These are phyloP conservation scores for Xerus rutilus DNA, from an alignment of 2,797 vertebrate species.

Conservation along the genomic window DNA sequence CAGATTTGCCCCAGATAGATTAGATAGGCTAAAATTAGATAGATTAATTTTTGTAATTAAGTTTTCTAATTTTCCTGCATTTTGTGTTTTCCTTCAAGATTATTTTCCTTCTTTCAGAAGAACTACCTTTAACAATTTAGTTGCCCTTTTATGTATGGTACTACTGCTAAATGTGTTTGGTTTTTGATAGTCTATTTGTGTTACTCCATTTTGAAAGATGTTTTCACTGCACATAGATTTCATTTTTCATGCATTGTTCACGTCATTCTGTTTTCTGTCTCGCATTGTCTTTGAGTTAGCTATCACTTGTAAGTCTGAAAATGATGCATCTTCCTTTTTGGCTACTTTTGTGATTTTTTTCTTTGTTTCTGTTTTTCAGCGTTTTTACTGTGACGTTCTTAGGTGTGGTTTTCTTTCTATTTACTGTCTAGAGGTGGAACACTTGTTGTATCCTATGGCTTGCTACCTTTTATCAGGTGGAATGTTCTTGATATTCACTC, in stretches of 20 bases:
- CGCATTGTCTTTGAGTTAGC: neutral
- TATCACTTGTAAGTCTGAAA: constrained; percentile 5
- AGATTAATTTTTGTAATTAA: neutral
- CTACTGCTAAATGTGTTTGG: neutral
- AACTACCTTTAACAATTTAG: neutral
- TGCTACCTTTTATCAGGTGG: constrained; percentile 1
- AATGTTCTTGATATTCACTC: neutral
- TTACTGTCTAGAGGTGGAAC: neutral
- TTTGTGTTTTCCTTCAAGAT: neutral
- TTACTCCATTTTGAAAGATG: constrained; percentile 39
- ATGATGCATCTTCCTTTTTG: neutral
- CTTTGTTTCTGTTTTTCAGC: neutral
- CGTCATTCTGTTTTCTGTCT: neutral
- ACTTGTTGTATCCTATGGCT: constrained; percentile 2
- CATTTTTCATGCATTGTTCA: neutral
- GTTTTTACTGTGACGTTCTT: neutral
- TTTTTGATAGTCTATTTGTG: neutral
- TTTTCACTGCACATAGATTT: neutral
- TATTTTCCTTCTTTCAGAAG: neutral
- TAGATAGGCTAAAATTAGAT: too few species aligned
- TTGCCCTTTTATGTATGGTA: neutral
- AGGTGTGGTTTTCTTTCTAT: neutral
- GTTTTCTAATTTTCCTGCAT: neutral
- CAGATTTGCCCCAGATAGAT: neutral
- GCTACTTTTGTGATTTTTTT: neutral